Percentiles rank a stretch among this genome's conserved stretches.
Evolutionary conservation across 2,797 vertebrate genomes (phyloP).

Genomic region (Florisuga fusca): DNA sequence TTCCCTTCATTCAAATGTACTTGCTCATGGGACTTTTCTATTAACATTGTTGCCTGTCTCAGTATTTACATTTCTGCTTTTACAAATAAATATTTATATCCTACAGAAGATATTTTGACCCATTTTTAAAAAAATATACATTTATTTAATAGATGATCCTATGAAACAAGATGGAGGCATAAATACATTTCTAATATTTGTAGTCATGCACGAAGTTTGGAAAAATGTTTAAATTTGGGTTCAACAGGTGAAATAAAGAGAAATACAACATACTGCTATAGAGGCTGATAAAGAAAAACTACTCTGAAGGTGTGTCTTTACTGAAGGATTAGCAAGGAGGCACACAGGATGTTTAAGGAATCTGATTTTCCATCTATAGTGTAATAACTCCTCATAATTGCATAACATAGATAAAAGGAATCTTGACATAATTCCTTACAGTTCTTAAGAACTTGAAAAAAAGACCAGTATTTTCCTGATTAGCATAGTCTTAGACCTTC

Average conservation of each 20-base stretch:
- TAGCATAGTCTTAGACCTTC: neutral
- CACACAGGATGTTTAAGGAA: neutral
- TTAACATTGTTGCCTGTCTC: neutral
- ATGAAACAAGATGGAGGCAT: neutral
- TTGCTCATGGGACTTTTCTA: neutral
- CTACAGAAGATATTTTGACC: neutral
- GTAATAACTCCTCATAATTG: neutral
- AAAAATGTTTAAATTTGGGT: neutral
- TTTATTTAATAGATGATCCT: neutral
- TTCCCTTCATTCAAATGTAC: neutral
- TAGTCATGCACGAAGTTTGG: neutral
- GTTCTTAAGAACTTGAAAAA: neutral
- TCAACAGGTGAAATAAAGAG: neutral
- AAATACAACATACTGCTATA: neutral
- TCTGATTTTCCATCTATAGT: constrained; percentile 34
- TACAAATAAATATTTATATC: neutral
- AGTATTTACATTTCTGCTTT: neutral
- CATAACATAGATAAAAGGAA: constrained; percentile 10
- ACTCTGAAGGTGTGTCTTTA: neutral
- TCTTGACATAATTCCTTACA: constrained; percentile 26
- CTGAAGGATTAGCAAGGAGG: neutral
- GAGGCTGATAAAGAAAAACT: neutral
- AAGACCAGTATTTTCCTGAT: neutral
- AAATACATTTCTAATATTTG: neutral
- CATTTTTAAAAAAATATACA: neutral